Evolutionary conservation across 2,797 vertebrate genomes (phyloP).

Genomic region (Protonibea diacanthus): DNA sequence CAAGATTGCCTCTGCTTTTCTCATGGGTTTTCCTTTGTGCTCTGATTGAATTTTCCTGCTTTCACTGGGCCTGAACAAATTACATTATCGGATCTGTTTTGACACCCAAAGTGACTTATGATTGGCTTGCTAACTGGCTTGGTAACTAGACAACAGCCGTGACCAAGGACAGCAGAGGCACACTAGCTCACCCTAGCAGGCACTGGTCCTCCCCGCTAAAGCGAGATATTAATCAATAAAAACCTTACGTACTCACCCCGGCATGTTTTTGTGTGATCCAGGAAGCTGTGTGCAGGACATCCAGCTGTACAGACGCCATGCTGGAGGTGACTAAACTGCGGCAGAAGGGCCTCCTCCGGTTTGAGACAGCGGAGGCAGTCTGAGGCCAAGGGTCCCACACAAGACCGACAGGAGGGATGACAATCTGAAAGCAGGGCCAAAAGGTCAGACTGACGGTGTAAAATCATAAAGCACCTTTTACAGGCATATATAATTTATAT

Average conservation of each 20-base stretch:
- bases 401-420: conserved; percentile 89
- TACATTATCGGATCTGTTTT: neutral
- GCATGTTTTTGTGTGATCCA: conserved; percentile 84
- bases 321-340: conserved; percentile 39
- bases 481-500: neutral
- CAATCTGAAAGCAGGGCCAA: conserved; percentile 83
- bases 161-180: neutral
- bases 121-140: neutral
- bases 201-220: neutral
- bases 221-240: neutral
- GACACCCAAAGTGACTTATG: neutral
- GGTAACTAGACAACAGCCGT: neutral
- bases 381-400: conserved; percentile 85
- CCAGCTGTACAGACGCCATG: conserved; percentile 85
- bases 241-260: conserved; percentile 79
- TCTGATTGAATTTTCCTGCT: neutral
- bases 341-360: conserved; percentile 84
- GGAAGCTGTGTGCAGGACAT: conserved; percentile 84
- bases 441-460: neutral
- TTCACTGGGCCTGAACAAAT: neutral
- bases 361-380: conserved; percentile 87
- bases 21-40: neutral
- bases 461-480: neutral
- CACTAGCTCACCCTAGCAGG: too few relatives aligned
- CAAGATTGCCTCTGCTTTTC: neutral